Evolutionary conservation across 2,888 invertebrate genomes (phyloP).

Genomic region (Apamea epomidion): DNA sequence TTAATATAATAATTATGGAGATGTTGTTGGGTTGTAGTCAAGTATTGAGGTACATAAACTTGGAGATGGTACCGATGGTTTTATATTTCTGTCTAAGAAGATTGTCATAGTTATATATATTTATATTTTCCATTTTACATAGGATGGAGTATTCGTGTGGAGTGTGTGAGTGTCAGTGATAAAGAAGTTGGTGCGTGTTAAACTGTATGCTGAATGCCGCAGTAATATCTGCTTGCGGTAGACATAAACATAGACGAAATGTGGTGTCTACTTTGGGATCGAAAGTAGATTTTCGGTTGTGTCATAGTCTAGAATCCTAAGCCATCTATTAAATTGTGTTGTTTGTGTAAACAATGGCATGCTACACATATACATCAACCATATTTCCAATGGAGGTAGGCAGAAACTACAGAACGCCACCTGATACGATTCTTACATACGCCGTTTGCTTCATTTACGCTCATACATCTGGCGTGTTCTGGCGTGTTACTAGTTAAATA

Average conservation of each 20-base stretch:
- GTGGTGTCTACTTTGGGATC: not conserved
- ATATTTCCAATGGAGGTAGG: too few species aligned
- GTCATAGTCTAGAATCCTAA: too few species aligned
- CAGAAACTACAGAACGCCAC: not conserved
- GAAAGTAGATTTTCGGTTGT: not conserved
- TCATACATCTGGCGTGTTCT: not conserved
- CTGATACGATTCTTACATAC: not conserved
- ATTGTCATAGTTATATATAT: too few species aligned
- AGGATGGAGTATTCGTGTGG: not conserved
- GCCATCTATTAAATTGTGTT: too few species aligned
- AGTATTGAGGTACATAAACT: not conserved
- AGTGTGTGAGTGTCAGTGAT: not conserved
- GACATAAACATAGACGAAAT: not conserved
- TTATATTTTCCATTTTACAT: not conserved
- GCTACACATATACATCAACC: too few species aligned
- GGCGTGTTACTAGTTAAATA: not conserved
- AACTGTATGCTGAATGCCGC: not conserved
- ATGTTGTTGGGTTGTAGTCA: too few species aligned
- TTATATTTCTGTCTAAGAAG: not conserved
- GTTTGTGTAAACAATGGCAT: too few species aligned
- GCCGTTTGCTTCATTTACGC: not conserved
- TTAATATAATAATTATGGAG: slow-evolving; percentile 1
- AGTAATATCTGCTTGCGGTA: not conserved
- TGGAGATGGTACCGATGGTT: not conserved
- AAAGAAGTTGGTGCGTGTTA: not conserved